A percentile compares a stretch with the other conserved stretches of the same genome.
phyloP scores from a whole-genome alignment of 2,888 invertebrate genomes.

The Spilosoma lubricipeda region DNA sequence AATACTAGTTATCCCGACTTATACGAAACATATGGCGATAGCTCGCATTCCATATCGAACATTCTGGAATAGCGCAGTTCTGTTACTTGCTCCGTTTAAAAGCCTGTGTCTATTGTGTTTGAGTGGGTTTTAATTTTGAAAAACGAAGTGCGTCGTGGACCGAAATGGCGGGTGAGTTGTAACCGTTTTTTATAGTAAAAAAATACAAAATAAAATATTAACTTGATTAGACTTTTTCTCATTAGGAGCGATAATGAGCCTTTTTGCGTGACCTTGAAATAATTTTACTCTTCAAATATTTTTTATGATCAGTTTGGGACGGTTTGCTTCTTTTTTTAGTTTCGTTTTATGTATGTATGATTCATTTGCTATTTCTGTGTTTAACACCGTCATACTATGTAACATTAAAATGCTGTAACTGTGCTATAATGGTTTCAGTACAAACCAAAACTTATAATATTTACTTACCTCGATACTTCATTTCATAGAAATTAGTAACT shows the following conservation, averaged over 20 bases:
- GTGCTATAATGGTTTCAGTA: neutral
- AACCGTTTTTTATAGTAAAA: constrained; percentile 33
- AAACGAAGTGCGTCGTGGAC: constrained; percentile 31
- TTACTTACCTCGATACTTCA: neutral
- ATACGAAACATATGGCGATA: constrained; percentile 78
- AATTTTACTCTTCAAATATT: constrained; percentile 40
- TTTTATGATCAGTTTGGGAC: constrained; percentile 28
- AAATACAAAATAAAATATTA: constrained; percentile 26
- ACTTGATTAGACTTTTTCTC: constrained; percentile 45
- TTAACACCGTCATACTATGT: constrained; percentile 1
- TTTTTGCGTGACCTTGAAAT: constrained; percentile 41
- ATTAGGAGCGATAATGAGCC: constrained; percentile 45
- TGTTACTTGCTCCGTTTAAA: constrained; percentile 61
- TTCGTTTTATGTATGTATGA: constrained; percentile 21
- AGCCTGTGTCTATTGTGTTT: constrained; percentile 51
- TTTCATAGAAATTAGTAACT: neutral
- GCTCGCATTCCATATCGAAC: constrained; percentile 68
- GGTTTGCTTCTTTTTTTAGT: constrained; percentile 23
- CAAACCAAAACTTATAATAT: neutral
- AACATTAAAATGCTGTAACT: neutral
- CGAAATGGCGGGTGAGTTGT: constrained; percentile 51
- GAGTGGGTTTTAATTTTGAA: constrained; percentile 28
- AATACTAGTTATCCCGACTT: constrained; percentile 66
- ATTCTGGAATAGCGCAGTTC: constrained; percentile 75
- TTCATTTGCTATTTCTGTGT: constrained; percentile 19